Conservation (phyloP, 2,113 vertebrate species). For the Leucopternis melanops region DNA sequence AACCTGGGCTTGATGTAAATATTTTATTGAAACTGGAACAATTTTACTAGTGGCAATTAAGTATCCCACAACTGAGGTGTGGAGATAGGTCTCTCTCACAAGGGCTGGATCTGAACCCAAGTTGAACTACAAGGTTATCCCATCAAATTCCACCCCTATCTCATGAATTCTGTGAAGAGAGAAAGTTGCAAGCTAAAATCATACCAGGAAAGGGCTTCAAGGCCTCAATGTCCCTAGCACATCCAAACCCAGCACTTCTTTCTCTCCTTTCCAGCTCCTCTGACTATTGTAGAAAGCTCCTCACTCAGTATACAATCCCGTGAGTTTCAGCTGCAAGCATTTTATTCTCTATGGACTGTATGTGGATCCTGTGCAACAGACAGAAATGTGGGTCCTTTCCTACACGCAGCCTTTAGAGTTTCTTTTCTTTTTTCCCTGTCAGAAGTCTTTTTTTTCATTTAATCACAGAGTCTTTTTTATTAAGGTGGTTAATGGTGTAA, state of each 20-base stretch:
- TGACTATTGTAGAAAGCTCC: neutral
- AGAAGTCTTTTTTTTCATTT: neutral
- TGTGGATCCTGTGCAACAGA: neutral
- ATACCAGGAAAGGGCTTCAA: neutral
- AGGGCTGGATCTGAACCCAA: neutral
- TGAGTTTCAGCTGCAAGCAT: neutral
- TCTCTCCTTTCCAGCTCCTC: neutral
- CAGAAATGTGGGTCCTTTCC: neutral
- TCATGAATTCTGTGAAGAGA: neutral
- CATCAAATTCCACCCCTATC: neutral
- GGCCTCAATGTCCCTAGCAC: neutral
- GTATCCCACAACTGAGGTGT: neutral
- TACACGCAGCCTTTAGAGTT: neutral
- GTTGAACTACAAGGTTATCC: neutral
- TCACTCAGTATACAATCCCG: neutral
- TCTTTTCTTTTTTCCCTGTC: neutral
- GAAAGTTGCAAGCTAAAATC: neutral
- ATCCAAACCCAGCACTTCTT: neutral
- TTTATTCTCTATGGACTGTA: neutral
- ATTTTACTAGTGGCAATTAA: neutral
- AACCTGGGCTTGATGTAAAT: neutral
- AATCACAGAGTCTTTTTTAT: neutral
- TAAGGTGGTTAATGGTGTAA: neutral
- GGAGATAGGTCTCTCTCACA: neutral
- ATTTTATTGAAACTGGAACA: neutral